phyloP scores from a whole-genome alignment of 2,797 vertebrate genomes.

The Liasis olivaceus region DNA sequence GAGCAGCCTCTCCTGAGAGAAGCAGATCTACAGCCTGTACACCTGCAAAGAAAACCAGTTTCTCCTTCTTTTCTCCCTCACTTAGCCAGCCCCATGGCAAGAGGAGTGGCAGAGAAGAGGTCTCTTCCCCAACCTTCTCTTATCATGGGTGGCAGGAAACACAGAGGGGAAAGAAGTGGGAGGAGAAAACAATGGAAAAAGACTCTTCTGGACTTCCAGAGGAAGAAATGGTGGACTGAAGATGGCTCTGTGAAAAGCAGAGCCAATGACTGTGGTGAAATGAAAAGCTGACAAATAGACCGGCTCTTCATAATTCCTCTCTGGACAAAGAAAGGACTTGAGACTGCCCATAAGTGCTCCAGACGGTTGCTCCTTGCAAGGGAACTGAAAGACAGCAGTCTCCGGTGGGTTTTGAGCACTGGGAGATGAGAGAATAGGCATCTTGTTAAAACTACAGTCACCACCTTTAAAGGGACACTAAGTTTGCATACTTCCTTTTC shows the following conservation, averaged over 20 bases:
- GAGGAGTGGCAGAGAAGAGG: too few species aligned
- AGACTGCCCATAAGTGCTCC: not conserved
- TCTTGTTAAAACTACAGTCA: not conserved
- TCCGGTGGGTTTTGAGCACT: not conserved
- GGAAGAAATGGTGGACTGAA: not conserved
- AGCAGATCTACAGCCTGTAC: too few species aligned
- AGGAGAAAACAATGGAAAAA: not conserved
- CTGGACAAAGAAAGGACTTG: not conserved
- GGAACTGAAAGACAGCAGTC: not conserved
- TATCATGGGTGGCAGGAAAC: too few species aligned
- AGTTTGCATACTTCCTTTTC: not conserved
- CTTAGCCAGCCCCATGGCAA: too few species aligned
- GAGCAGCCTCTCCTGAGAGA: too few species aligned
- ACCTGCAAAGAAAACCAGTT: too few species aligned
- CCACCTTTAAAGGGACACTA: not conserved
- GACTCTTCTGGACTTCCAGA: not conserved
- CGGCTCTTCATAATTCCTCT: not conserved
- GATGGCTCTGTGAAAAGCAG: not conserved
- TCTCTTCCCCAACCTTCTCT: too few species aligned
- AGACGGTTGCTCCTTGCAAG: not conserved
- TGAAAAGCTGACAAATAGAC: not conserved
- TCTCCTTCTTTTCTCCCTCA: too few species aligned
- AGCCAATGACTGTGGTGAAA: too few species aligned
- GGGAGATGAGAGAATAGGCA: not conserved
- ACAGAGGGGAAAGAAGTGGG: too few species aligned